phyloP scores from a whole-genome alignment of 2,113 vertebrate genomes.

The Melierax canorus region DNA sequence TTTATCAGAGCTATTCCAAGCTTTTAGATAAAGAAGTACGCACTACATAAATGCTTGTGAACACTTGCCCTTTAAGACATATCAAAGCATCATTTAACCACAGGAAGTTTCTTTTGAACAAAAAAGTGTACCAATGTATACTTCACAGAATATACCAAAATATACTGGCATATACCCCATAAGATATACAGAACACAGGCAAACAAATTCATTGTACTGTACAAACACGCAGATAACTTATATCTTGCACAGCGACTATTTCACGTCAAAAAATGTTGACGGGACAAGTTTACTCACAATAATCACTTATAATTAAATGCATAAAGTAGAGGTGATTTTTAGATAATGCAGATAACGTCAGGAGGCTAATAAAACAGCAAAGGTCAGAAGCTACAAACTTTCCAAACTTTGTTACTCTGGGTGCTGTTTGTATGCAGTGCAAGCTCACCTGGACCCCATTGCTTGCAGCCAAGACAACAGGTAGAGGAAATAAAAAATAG shows the following conservation, averaged over 20 bases:
- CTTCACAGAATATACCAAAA: neutral
- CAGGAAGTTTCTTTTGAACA: neutral
- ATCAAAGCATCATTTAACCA: neutral
- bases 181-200: neutral
- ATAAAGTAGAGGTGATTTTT: neutral
- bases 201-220: neutral
- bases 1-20: slow-evolving; percentile 1
- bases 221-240: neutral
- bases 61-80: slow-evolving; percentile 15
- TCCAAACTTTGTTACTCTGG: neutral
- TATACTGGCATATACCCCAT: no score
- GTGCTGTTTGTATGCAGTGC: rapidly evolving
- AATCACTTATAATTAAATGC: neutral
- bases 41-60: neutral
- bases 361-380: neutral
- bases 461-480: neutral
- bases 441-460: neutral
- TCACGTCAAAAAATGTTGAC: neutral
- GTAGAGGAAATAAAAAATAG: neutral
- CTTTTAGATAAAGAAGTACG: neutral
- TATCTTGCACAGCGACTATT: neutral
- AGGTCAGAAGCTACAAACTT: neutral
- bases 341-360: neutral
- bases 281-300: neutral
- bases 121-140: neutral